Base-by-base conservation (phyloP, 2,113 vertebrate species). In the Cercocebus atys region DNA sequence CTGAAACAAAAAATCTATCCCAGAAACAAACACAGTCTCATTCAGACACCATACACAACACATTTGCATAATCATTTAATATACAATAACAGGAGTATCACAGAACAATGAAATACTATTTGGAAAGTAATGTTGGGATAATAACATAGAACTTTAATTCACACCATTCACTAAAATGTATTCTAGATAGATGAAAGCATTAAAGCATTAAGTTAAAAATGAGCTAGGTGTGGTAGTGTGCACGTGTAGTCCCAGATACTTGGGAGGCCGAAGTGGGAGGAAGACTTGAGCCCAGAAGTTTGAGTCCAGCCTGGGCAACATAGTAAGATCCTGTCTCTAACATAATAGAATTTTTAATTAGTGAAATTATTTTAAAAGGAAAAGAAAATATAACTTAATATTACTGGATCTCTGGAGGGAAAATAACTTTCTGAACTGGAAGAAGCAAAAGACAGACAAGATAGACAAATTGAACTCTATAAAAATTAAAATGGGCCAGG, bases 61-160 rank as follows among this genome's bases (percentile, higher is more conserved):
- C 55, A 83, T 40, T 30, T 92, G 61, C 13, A 57, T 32, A 61
- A 92, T 50, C 78, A 52, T 88, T 90, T 92, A 92, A 72, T 83
- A 16, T 86, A 57, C 3, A 32, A n/a, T 93, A 95, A 91, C 45
- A 16, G 32, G 93, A 92, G 18, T 22, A 81, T 88, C 72, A 66
- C 47, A 45, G 11, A 97, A 82, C 75, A 86, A 25, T 73, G 52
- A 89, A 93, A 82, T 93, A 57, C 25, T 85, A 75, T 75, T 90
- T n/a, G 80, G 70, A 10, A 95, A 96, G 66, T 83, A 5, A 86
- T 84, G 30, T 80, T 88, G 82, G 82, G 25, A 32, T 83, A 93
- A 88, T 91, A 96, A 92, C 72, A 88, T 23, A 66, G 52, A 97
- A 95, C 35, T 55, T 95, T 66, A 73, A 66, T 73, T 93, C 35